Percentiles rank a stretch among this genome's conserved stretches.
Conservation (phyloP, 2,888 invertebrate genomes). For the Brenthis daphne region DNA sequence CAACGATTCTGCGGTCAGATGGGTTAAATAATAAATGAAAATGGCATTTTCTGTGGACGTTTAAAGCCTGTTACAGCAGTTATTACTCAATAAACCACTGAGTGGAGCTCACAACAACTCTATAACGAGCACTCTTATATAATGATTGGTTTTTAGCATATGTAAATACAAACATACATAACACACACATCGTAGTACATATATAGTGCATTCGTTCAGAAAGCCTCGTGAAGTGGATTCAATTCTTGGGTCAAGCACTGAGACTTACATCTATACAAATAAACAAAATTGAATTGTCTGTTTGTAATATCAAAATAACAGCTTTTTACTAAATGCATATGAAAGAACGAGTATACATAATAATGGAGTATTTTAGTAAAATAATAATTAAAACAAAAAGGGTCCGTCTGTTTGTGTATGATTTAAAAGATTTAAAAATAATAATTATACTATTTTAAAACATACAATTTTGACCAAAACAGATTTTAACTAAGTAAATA, state of each 20-base stretch:
- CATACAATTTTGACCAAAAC: too few species aligned
- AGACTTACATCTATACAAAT: background rate
- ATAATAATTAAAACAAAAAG: too few species aligned
- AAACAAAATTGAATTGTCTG: background rate
- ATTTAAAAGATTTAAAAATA: too few species aligned
- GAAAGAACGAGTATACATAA: background rate
- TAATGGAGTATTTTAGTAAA: background rate
- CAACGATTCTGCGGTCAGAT: too few species aligned
- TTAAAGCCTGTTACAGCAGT: slow-evolving; percentile 15
- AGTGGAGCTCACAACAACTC: slow-evolving; percentile 10
- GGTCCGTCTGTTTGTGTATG: background rate
- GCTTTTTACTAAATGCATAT: background rate
- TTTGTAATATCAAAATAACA: background rate
- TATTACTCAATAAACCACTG: slow-evolving; percentile 16
- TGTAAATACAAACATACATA: background rate
- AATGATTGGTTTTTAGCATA: slow-evolving; percentile 14
- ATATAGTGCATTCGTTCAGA: too few species aligned
- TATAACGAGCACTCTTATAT: slow-evolving; percentile 12
- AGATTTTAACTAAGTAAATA: too few species aligned
- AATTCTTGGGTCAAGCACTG: background rate
- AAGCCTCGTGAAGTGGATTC: too few species aligned
- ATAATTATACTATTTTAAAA: too few species aligned
- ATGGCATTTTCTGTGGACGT: slow-evolving; percentile 1
- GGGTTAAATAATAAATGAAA: slow-evolving; percentile 4
- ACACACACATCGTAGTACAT: too few species aligned